Percentiles rank a stretch among this genome's conserved stretches.
phyloP scores from a whole-genome alignment of 2,113 vertebrate genomes.

The Zapus hudsonius region DNA sequence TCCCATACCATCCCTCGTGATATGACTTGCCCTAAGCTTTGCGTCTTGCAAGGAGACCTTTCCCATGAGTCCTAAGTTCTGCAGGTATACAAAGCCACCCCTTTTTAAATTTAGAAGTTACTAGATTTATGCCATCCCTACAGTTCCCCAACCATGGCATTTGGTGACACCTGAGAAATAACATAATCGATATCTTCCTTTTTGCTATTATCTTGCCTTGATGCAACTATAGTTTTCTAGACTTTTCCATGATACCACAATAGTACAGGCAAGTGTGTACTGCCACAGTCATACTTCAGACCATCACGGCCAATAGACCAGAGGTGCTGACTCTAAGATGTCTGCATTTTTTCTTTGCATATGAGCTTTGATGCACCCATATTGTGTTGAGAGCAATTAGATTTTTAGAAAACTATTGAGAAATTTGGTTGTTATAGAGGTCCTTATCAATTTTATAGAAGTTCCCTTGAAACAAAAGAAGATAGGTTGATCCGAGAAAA shows the following conservation, averaged over 20 bases:
- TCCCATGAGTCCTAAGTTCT: background rate
- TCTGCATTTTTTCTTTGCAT: slow-evolving; percentile 18
- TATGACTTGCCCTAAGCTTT: background rate
- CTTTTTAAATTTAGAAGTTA: slow-evolving; percentile 43
- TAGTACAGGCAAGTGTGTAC: background rate
- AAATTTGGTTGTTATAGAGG: slow-evolving; percentile 20
- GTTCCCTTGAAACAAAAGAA: slow-evolving; percentile 18
- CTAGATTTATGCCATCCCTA: slow-evolving; percentile 14
- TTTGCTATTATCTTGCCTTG: background rate
- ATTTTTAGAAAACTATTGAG: slow-evolving; percentile 25
- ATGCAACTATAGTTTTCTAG: background rate
- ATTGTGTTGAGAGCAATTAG: background rate
- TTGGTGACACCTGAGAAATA: background rate
- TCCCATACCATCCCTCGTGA: too few species aligned
- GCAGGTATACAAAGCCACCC: background rate
- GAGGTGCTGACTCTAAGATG: background rate
- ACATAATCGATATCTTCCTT: background rate
- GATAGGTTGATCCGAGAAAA: slow-evolving; percentile 21
- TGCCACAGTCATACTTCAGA: background rate
- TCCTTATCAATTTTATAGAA: slow-evolving; percentile 14
- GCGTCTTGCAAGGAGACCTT: background rate
- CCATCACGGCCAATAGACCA: background rate
- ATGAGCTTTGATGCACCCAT: background rate
- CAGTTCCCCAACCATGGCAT: background rate
- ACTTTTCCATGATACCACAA: background rate